A percentile compares a stretch with the other conserved stretches of the same genome.
Conservation (phyloP, 2,888 invertebrate genomes). For the Melipona bicolor region DNA sequence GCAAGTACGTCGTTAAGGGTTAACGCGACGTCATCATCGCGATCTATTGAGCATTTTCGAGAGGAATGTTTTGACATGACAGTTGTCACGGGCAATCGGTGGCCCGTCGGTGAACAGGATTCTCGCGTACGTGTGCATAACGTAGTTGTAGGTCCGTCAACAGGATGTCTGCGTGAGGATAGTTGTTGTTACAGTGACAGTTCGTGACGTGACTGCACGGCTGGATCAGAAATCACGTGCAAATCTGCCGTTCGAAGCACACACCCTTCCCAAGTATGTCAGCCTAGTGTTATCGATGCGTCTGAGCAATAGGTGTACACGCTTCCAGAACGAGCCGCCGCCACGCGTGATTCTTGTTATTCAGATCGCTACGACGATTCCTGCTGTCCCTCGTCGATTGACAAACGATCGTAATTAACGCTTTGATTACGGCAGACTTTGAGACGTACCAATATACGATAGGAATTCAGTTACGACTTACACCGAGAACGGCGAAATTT, state of each 20-base stretch:
- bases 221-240: constrained; percentile 52
- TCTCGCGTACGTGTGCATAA: constrained; percentile 1
- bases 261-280: background rate
- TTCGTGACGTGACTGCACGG: constrained; percentile 46
- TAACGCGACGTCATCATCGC: constrained; percentile 14
- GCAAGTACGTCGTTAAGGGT: constrained; percentile 41
- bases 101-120: constrained; percentile 35
- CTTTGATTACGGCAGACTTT: too few species aligned
- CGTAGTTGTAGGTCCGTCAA: constrained; percentile 47
- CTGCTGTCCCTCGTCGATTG: background rate
- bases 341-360: constrained; percentile 35
- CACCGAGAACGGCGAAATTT: too few species aligned
- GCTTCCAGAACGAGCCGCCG: constrained; percentile 10
- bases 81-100: constrained; percentile 55
- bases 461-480: too few species aligned
- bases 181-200: constrained; percentile 58
- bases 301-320: constrained; percentile 34
- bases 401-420: background rate
- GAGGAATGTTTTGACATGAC: constrained; percentile 56
- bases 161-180: constrained; percentile 49
- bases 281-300: constrained; percentile 28
- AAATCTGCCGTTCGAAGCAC: constrained; percentile 34
- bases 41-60: constrained; percentile 38
- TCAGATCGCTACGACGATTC: constrained; percentile 12
- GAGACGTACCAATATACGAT: too few species aligned